Percentiles rank a stretch among this genome's conserved stretches.
These are phyloP conservation scores for Periplaneta americana DNA, from an alignment of 1,140 invertebrate genomes.

Conservation along the genomic window DNA sequence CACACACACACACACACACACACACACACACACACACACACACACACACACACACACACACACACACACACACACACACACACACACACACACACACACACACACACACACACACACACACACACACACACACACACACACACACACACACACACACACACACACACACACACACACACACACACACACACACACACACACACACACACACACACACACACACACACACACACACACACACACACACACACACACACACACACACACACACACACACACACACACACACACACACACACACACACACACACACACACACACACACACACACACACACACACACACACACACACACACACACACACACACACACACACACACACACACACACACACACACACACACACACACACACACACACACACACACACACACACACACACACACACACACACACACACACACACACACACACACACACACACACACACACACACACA, in stretches of 20 bases:
- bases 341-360: constrained; percentile 32
- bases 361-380: constrained; percentile 20
- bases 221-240: no score
- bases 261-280: no score
- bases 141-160: no score
- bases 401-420: constrained; percentile 21
- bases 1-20: background rate
- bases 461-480: constrained; percentile 21
- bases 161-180: no score
- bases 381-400: constrained; percentile 20
- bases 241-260: no score
- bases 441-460: constrained; percentile 21
- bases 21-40: background rate
- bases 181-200: no score
- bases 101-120: background rate
- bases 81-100: background rate
- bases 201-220: no score
- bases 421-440: constrained; percentile 21
- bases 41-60: background rate
- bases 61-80: background rate
- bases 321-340: constrained; percentile 12
- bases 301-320: no score
- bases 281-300: no score
- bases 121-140: no score
- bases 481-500: constrained; percentile 21